Conservation (phyloP, 2,888 invertebrate species). For the Lissocephala sabroskyi region DNA sequence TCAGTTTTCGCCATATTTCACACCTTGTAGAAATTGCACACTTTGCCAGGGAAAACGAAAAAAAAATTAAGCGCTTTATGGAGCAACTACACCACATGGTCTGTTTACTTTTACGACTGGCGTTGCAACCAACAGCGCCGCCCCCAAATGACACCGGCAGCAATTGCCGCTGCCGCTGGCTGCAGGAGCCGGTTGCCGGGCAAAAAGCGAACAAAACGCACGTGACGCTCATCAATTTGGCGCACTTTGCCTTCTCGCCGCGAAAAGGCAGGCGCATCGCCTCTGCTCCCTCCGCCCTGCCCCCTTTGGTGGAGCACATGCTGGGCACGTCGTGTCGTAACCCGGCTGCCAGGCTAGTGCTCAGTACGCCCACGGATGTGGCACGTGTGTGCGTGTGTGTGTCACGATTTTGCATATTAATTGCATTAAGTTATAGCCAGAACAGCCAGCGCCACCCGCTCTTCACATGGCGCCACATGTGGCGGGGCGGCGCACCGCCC, state of each 20-base stretch:
- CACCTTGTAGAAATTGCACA: conserved; percentile 39
- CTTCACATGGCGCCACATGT: conserved; percentile 56
- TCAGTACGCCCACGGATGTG: too few species aligned
- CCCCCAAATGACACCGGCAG: not conserved
- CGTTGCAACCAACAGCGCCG: conserved; percentile 23
- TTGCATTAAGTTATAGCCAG: conserved; percentile 68
- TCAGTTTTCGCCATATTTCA: conserved; percentile 39
- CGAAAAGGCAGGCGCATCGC: not conserved
- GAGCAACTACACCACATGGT: conserved; percentile 53
- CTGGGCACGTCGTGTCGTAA: conserved; percentile 49
- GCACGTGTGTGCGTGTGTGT: conserved; percentile 29
- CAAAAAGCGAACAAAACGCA: conserved; percentile 57
- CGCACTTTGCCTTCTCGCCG: conserved; percentile 47
- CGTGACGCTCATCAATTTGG: conserved; percentile 68
- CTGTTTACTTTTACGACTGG: conserved; percentile 61
- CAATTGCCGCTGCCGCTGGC: conserved; percentile 4
- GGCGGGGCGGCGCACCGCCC: conserved; percentile 13
- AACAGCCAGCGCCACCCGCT: conserved; percentile 20
- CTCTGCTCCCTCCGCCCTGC: conserved; percentile 21
- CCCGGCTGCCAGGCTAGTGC: too few species aligned
- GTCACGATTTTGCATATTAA: conserved; percentile 70
- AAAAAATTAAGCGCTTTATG: conserved; percentile 61
- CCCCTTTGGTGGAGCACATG: conserved; percentile 58
- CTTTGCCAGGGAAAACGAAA: not conserved
- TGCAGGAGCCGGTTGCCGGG: conserved; percentile 4